Evolutionary conservation across 2,113 vertebrate species (phyloP), one percentile per base, ranked within the genome.

Genomic region (Epinephelus moara): DNA sequence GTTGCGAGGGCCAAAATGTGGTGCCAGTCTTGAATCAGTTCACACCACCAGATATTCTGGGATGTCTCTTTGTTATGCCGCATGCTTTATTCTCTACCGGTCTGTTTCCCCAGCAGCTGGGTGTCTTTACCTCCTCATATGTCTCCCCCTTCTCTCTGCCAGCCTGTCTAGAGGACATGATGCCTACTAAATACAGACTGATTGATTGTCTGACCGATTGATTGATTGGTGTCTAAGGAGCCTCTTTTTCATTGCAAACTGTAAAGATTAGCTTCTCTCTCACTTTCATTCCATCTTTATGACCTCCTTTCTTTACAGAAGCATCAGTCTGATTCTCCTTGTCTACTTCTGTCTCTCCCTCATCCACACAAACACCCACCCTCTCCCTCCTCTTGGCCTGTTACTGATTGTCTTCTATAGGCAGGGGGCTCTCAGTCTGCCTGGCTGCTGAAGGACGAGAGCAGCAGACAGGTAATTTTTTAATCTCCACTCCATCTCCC

Each of bases 381-480:
- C 27, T 25, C 53, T 50, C 49, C 42, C 59, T 71, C 53, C 30
- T 64, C 47, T 53, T 59, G 1, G 5, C 85, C 78, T 81, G 60
- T 74, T 73, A 78, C 85, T 82, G 71, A 91, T 90, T 91, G 89
- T 90, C 86, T 89, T 62, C 70, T 85, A 67, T 64, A 86, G 68
- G 66, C 62, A 25, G 37, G 71, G 71, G 53, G 13, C 71, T 84
- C 78, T 87, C 76, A 47, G 84, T 83, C 88, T 91, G 69, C 80
- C 82, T 47, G 63, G 82, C 78, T 93, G 73, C 87, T 93, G 92
- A 94, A 94, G 89, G 90, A 91, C 86, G 60, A 87, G 82, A 83
- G 79, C 77, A 85, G 86, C 79, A 89, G 92, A 92, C 89, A 91
- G 93, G 86, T 94, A 94, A 93, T 96, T 93, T 94, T 94, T 95